Evolutionary conservation across 2,888 invertebrate genomes (phyloP), one percentile per base, ranked within the genome.

Genomic region (Dasypogon diadema): DNA sequence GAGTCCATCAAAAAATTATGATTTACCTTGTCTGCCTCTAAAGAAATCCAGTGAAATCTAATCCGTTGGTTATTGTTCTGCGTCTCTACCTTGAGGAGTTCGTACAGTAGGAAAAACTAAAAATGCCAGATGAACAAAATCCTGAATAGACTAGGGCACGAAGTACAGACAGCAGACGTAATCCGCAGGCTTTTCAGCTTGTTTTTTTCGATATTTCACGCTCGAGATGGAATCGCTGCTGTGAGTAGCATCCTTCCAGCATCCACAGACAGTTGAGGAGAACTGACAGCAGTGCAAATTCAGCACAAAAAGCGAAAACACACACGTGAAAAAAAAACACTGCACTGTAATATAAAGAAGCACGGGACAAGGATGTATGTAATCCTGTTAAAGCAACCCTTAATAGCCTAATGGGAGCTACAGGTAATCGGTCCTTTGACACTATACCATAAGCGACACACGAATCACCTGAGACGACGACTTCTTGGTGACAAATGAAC

Each of bases 391-490:
- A 70, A 54, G 51, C 51, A 26, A 34, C 18, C 54, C 70, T 65
- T 18, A 54, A 34, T 54, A 46, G 54, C 30, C 34, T 70, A 54
- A 54, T 54, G 70, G 21, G 70, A 54, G 54, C 54, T 70, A 70
- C 70, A 70, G 70, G 70, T 70, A 70, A 70, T 70, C 54, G 70
- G 34, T 70, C 26, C 70, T 70, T 16, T 70, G 70, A 14, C 70
- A 54, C 70, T 70, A 34, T 22, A 30, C 12, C 54, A 18, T 51
- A 18, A 51, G 34, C 54, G 54, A 26, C 54, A 70, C 70, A 54
- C 70, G 70, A 54, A 18, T 70, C 70, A 70, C 70, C 70, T 70
- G 70, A 70, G 70, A 70, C 54, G 70, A 70, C 54, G 70, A 70
- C 30, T 56, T 26, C 56, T 51, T 56, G 34, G 34, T 51, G 70